Conservation (phyloP, 2,888 invertebrate species). For the Synanthedon myopaeformis region DNA sequence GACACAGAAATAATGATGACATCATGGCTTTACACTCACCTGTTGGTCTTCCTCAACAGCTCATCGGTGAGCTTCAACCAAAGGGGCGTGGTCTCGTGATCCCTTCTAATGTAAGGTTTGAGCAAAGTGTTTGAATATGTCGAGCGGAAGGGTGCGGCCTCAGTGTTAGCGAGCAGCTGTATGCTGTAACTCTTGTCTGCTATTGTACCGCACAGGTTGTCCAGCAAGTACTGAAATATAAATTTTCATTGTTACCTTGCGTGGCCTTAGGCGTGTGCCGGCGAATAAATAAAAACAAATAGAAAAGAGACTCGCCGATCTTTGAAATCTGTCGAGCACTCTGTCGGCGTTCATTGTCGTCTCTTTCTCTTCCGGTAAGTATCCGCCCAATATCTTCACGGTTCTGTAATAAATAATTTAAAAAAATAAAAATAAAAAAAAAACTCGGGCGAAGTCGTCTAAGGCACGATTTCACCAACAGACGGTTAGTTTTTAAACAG, state of each 20-base stretch:
- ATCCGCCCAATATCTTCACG: conserved; percentile 44
- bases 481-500: too few species aligned
- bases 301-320: conserved; percentile 33
- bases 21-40: too few species aligned
- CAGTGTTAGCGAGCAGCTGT: conserved; percentile 62
- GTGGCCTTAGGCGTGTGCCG: too few species aligned
- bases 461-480: too few species aligned
- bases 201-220: conserved; percentile 50
- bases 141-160: conserved; percentile 73
- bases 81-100: conserved; percentile 72
- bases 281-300: too few species aligned
- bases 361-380: conserved; percentile 35
- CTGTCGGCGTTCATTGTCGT: conserved; percentile 33
- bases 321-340: conserved; percentile 58
- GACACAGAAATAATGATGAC: too few species aligned
- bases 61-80: conserved; percentile 81
- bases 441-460: neutral
- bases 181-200: conserved; percentile 45
- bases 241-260: too few species aligned
- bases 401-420: too few species aligned
- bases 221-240: conserved; percentile 42
- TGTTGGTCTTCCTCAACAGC: conserved; percentile 66
- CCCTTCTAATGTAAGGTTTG: conserved; percentile 87
- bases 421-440: too few species aligned
- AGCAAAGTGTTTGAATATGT: conserved; percentile 78